Base-by-base conservation (phyloP, 2,888 invertebrate genomes). In the Acanthosoma haemorrhoidale region DNA sequence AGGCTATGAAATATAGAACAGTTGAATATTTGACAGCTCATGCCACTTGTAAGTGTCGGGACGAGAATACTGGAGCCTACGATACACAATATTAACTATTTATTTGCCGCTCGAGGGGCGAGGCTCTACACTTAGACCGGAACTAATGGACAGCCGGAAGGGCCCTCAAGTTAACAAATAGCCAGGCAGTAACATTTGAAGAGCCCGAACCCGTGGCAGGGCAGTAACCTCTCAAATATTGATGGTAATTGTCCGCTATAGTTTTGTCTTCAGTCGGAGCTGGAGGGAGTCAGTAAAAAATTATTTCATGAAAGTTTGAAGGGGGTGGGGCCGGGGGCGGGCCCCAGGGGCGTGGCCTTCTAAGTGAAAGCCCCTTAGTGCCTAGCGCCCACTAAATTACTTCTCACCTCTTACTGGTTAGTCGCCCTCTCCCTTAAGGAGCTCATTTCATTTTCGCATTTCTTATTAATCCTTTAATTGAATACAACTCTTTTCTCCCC, bases 231-330 rank as follows among this genome's bases (percentile, higher is more conserved):
- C 11, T 43, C 4, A 43, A 67, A 67, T 67, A 67, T 67, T 57
- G 34, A 51, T 18, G 43, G 16, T 51, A 51, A 67, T 67, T 25
- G 67, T 36, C 66, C 9, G 5, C n/a, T 8, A 29, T 64, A 41
- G 39, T 64, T 64, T 25, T 64, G 64, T 64, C 41, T 64, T 21
- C 15, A 39, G 29, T 18, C 18, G 29, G n/a, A 11, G 51, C 8
- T 11, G 6, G 8, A 11, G 51, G 15, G 51, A 6, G 15, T 8
- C n/a, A 16, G 15, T 41, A 41, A 64, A 64, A 64, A 64, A 64
- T 64, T 41, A 41, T 64, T 41, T 39, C 66, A 51, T 66, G 66
- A 66, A 66, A 66, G 66, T 43, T 66, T 66, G 66, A 67, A 21
- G 36, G 43, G 57, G 67, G 38, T 21, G 66, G 38, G 66, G 43